These are phyloP conservation scores for Hemichromis elongatus DNA, from an alignment of 2,113 vertebrate genomes.

Conservation along the genomic window DNA sequence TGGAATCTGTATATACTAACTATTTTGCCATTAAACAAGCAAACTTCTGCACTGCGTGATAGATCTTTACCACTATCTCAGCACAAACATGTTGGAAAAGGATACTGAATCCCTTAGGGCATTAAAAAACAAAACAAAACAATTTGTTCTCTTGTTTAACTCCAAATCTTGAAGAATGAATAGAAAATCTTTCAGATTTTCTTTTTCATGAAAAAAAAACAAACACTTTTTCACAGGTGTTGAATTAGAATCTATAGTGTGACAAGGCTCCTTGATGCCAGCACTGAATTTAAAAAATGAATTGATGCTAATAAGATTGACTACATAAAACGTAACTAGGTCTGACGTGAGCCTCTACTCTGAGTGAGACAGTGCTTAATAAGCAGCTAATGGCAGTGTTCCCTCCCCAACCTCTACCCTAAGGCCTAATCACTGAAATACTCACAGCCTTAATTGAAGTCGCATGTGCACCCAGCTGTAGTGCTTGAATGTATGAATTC, in stretches of 20 bases:
- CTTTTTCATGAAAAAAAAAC: neutral
- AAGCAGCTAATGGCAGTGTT: neutral
- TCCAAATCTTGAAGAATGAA: neutral
- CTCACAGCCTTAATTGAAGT: neutral
- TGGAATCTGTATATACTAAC: neutral
- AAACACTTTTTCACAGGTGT: neutral
- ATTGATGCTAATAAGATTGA: neutral
- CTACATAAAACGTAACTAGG: neutral
- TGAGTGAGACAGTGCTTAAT: neutral
- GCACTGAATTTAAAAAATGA: neutral
- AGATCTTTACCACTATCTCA: neutral
- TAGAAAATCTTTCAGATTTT: neutral
- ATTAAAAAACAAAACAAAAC: neutral
- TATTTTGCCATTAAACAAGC: neutral
- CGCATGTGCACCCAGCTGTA: neutral
- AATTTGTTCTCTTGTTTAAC: neutral
- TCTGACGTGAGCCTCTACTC: neutral
- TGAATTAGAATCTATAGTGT: neutral
- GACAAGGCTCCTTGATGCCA: neutral
- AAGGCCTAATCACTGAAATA: neutral
- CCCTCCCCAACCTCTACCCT: neutral
- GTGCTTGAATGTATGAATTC: neutral
- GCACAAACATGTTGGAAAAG: neutral
- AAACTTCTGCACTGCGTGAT: neutral
- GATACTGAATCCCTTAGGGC: neutral